These are phyloP conservation scores for Nomada fabriciana DNA, from an alignment of 2,888 invertebrate species.

Conservation along the genomic window DNA sequence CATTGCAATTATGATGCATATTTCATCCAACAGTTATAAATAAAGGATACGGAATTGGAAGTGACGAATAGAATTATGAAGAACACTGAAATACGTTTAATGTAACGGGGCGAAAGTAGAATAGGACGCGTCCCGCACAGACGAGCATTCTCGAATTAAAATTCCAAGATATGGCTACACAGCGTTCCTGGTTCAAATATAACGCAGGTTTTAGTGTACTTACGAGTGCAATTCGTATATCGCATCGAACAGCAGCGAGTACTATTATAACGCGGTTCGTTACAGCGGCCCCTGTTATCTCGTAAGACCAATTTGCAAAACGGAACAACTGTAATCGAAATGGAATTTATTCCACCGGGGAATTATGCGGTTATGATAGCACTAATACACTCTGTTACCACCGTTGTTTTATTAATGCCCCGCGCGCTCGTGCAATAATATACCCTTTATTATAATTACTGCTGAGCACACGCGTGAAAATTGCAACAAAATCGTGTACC, in stretches of 20 bases:
- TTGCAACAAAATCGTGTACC: neutral
- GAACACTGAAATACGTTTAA: neutral
- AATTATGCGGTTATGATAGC: conserved; percentile 38
- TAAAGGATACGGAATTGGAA: neutral
- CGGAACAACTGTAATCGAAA: conserved; percentile 53
- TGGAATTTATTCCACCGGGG: conserved; percentile 50
- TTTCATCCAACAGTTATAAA: neutral
- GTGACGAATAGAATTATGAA: neutral
- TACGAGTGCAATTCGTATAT: neutral
- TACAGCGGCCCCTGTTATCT: conserved; percentile 44
- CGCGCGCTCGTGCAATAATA: neutral
- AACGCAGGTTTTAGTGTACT: neutral
- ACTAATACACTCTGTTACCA: conserved; percentile 24
- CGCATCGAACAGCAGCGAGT: neutral
- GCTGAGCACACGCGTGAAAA: conserved; percentile 13
- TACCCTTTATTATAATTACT: conserved; percentile 44
- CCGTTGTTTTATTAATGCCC: conserved; percentile 24
- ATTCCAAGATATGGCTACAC: neutral
- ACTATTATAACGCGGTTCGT: conserved; percentile 17
- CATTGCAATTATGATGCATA: neutral
- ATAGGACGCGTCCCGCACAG: neutral
- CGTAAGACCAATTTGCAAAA: conserved; percentile 56
- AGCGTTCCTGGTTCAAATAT: neutral
- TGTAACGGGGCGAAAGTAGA: neutral
- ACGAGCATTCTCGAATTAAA: neutral